Percentiles rank a stretch among this genome's conserved stretches.
These are phyloP conservation scores for Cheilosia vulpina DNA, from an alignment of 2,888 invertebrate genomes.

Conservation along the genomic window DNA sequence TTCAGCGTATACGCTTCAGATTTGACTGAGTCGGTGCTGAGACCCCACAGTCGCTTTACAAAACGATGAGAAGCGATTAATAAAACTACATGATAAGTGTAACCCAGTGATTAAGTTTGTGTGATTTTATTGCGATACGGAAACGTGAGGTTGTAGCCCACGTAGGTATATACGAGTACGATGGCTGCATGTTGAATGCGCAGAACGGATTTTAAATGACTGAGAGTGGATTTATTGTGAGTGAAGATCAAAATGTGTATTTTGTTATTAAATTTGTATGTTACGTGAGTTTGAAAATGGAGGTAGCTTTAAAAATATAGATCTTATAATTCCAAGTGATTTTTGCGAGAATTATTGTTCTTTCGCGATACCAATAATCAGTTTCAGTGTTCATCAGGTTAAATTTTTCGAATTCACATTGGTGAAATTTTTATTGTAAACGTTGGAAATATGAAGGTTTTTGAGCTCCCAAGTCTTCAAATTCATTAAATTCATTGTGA, in stretches of 20 bases:
- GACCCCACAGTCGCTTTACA: background rate
- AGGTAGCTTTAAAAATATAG: no score
- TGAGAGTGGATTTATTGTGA: slow-evolving; percentile 53
- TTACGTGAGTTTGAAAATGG: background rate
- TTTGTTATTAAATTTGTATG: background rate
- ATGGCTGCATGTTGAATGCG: slow-evolving; percentile 21
- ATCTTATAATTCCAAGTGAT: no score
- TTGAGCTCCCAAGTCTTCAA: no score
- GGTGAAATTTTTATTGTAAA: no score
- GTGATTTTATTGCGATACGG: slow-evolving; percentile 25
- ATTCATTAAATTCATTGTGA: no score
- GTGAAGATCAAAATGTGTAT: background rate
- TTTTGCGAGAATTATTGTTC: no score
- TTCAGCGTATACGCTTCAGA: no score
- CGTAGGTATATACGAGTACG: slow-evolving; percentile 8
- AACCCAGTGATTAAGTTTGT: slow-evolving; percentile 26
- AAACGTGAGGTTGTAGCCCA: slow-evolving; percentile 49
- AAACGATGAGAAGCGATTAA: slow-evolving; percentile 29
- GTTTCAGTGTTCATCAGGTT: no score
- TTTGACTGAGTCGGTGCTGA: no score
- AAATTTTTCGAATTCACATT: no score
- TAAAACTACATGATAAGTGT: slow-evolving; percentile 12
- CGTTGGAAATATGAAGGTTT: no score
- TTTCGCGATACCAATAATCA: no score
- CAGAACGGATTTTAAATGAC: slow-evolving; percentile 60